Base-by-base conservation (phyloP, 2,797 vertebrate genomes). In the Galaxias olidus region DNA sequence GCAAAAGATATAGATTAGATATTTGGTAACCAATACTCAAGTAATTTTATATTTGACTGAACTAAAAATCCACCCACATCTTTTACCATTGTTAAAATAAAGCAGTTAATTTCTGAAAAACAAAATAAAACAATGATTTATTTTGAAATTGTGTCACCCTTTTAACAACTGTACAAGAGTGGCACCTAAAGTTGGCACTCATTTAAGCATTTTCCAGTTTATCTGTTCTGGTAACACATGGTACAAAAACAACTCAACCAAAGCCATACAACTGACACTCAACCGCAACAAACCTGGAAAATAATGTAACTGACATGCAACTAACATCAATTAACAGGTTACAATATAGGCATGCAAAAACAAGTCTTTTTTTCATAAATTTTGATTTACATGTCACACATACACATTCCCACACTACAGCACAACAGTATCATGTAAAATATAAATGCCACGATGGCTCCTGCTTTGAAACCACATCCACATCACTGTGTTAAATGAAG, bases 271-370 rank as follows among this genome's bases (percentile, higher is more conserved):
- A 84, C 63, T 50, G 80, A 79, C 79, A 72, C 65, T 73, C 85
- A 85, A 92, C 90, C 66, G 62, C 92, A 93, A 90, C 88, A 74
- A 87, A 90, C 86, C 89, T 80, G 42, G 50, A 87, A 84, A 90
- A 90, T 90, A 93, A 92, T 86, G 80, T 84, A 87, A 86, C 74
- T 65, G 86, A 94, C 94, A 95, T 95, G 95, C 94, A 94, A 89
- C 90, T 89, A 91, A 88, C 89, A 89, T 89, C 90, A 86, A 78
- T 89, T 92, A 92, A 94, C 91, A 93, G 30, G 30, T 48, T 84
- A 89, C 91, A 92, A 86, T 87, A 91, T 84, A 92, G 78, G 91
- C 94, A 94, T 95, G 93, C 94, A 94, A 90, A 91, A 91, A 94
- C 88, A 92, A 93, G 88, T 93, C 90, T 87, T 91, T 85, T 88